Percentiles rank a stretch among this genome's conserved stretches.
Evolutionary conservation across 2,797 vertebrate species (phyloP).

Genomic region (Xenopus petersii): DNA sequence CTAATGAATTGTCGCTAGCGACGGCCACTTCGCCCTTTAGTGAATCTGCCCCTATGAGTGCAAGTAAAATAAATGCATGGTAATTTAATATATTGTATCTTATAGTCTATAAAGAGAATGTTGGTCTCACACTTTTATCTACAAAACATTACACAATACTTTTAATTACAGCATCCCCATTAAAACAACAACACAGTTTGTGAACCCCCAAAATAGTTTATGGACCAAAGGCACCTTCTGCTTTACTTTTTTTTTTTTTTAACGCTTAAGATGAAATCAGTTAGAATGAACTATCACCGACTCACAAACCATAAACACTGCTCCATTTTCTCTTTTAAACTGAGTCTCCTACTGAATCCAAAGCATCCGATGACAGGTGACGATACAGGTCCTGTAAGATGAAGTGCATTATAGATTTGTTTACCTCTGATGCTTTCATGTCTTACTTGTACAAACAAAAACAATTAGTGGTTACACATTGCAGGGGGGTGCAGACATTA

Average conservation of each 20-base stretch:
- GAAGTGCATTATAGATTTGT: slow-evolving; percentile 71
- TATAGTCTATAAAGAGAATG: no score
- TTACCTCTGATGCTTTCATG: slow-evolving; percentile 56
- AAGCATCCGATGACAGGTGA: slow-evolving; percentile 75
- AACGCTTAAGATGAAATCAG: slow-evolving; percentile 11
- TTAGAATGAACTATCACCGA: slow-evolving; percentile 62
- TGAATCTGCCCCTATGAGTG: no score
- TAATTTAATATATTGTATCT: no score
- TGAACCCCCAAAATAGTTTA: slow-evolving; percentile 9
- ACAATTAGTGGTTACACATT: slow-evolving; percentile 4
- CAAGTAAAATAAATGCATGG: no score
- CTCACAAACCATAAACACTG: slow-evolving; percentile 76
- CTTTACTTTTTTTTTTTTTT: slow-evolving; percentile 3
- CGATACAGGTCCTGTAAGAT: slow-evolving; percentile 76
- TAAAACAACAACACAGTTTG: not conserved
- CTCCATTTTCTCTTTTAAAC: slow-evolving; percentile 75
- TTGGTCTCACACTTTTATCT: no score
- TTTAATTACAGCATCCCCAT: not conserved
- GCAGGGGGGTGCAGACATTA: not conserved
- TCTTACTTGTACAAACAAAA: slow-evolving; percentile 10
- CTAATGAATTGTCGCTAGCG: no score
- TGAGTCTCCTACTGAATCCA: slow-evolving; percentile 79
- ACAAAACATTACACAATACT: not conserved
- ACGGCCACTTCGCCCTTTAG: no score
- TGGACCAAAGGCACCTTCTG: slow-evolving; percentile 41